A percentile compares a stretch with the other conserved stretches of the same genome.
These are phyloP conservation scores for Microcebus lehilahytsara DNA, from an alignment of 2,113 vertebrate genomes.

Conservation along the genomic window DNA sequence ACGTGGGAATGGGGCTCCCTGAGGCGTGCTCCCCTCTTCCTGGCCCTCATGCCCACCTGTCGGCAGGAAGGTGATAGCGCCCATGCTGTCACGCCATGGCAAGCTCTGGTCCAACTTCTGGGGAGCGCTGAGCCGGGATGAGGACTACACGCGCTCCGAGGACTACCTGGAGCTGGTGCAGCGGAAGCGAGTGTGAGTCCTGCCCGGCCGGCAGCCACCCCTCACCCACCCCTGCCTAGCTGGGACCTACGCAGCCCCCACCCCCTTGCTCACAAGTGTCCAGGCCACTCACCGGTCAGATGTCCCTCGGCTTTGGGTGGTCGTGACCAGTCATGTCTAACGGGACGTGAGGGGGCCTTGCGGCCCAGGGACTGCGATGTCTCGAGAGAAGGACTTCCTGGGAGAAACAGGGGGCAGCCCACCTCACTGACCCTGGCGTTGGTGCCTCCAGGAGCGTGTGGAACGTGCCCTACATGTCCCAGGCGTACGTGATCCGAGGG, in stretches of 20 bases:
- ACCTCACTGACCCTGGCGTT: neutral
- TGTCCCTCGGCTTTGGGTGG: accelerated
- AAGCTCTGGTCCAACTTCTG: too few relatives aligned
- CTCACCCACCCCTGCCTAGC: neutral
- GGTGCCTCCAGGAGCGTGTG: slow-evolving; percentile 82
- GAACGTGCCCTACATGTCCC: slow-evolving; percentile 88
- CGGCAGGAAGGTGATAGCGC: slow-evolving; percentile 84
- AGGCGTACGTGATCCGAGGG: slow-evolving; percentile 84
- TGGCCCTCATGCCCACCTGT: neutral
- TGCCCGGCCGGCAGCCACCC: neutral
- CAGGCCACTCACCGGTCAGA: neutral
- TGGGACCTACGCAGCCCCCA: neutral
- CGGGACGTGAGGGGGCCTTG: neutral
- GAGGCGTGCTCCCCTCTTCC: too few relatives aligned
- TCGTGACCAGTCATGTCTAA: neutral
- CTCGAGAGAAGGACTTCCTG: neutral
- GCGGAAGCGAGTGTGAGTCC: slow-evolving; percentile 20
- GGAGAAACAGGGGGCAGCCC: neutral
- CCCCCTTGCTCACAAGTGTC: neutral
- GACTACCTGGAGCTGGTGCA: too few relatives aligned
- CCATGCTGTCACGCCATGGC: slow-evolving; percentile 67
- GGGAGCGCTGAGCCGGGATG: too few relatives aligned
- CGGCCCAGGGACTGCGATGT: neutral
- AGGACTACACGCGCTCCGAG: too few relatives aligned
- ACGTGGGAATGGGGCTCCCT: neutral